Evolutionary conservation across 2,888 invertebrate species (phyloP), one percentile per base, ranked within the genome.

Genomic region (Cetonia aurata): DNA sequence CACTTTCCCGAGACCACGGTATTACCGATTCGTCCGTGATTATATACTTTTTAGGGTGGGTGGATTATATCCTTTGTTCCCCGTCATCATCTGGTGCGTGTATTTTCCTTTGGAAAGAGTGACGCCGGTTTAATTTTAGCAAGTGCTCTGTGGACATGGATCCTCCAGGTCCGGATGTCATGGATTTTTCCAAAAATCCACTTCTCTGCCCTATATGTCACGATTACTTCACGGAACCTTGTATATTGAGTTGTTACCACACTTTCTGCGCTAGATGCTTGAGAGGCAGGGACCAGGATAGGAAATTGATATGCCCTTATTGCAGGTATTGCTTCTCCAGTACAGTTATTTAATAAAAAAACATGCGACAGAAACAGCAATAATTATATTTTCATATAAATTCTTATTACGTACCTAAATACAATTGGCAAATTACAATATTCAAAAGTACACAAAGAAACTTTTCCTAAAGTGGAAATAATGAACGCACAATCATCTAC

Each of bases 211-310:
- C 88, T 71, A 85, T 91, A 75, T 92, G 92, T 80, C 89, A 90
- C 78, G 89, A 91, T 79, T 90, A 90, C 77, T 91, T 88, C 80
- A 87, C 86, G 67, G 91, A 92, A 76, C 92, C 92, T 0, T 89
- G 91, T 77, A 87, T 92, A 62, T 84, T 92, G 55, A 86, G 87
- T 73, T 92, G 92, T 81, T 92, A 89, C 80, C 92, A 92, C 81
- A 91, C 91, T 55, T 91, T 91, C 82, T 92, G 92, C 83, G 86
- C 89, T 33, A 85, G 88, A 71, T 92, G 92, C 82, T 82, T 92
- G 72, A 86, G 88, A 59, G 89, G 89, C 52, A 85, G 89, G 72
- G 88, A 88, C 72, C 85, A 87, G 66, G 91, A 91, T 78, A 86
- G 88, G 66, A 88, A 89, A 77, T 83, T 92, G 72, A 83, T 86